These are phyloP conservation scores for Littorina saxatilis DNA, from an alignment of 1,140 invertebrate genomes.

Conservation along the genomic window DNA sequence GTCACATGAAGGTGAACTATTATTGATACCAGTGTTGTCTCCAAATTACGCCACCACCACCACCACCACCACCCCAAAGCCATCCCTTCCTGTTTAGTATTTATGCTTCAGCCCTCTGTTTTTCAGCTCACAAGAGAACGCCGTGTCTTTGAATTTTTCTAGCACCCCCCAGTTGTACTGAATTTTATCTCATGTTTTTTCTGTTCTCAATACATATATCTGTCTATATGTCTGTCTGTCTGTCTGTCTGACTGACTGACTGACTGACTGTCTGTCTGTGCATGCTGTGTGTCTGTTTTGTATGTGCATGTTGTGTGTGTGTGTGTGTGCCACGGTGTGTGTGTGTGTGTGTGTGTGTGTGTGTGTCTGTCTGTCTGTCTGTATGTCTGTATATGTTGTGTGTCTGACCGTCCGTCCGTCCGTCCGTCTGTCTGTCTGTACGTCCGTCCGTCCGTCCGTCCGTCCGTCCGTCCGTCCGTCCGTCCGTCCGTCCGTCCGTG, in stretches of 20 bases:
- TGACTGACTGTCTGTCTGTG: not conserved
- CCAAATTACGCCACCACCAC: too few relatives aligned
- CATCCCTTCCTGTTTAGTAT: too few relatives aligned
- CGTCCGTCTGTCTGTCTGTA: not conserved
- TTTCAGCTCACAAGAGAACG: too few relatives aligned
- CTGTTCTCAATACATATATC: too few relatives aligned
- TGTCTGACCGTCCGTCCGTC: not conserved
- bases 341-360: not conserved
- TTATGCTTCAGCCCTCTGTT: too few relatives aligned
- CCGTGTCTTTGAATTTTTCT: too few relatives aligned
- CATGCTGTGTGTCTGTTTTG: not conserved
- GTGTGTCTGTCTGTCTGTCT: not conserved
- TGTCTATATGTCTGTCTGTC: constrained; percentile 1
- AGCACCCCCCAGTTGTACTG: too few relatives aligned
- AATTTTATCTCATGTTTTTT: too few relatives aligned
- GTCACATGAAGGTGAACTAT: too few relatives aligned
- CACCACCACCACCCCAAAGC: too few relatives aligned
- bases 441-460: not conserved
- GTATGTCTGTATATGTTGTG: not conserved
- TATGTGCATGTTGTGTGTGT: too few relatives aligned
- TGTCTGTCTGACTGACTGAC: not conserved
- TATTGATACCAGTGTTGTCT: too few relatives aligned
- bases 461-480: not conserved
- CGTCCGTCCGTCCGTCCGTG: not conserved
- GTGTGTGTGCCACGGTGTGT: not conserved